Base-by-base conservation (phyloP, 2,888 invertebrate genomes). In the Platycnemis pennipes region DNA sequence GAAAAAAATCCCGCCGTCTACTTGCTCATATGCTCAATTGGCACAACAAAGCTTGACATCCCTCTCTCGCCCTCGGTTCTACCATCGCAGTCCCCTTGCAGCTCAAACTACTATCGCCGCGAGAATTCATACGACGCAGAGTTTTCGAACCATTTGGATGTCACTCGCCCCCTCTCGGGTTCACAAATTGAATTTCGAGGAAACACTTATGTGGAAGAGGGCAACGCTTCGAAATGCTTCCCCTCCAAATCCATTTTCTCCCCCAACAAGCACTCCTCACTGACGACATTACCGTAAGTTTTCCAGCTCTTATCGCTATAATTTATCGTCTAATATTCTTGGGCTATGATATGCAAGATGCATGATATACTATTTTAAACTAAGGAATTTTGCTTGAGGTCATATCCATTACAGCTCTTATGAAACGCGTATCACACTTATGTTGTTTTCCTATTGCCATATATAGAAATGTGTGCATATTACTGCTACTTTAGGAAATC, bases 151-250 rank as follows among this genome's bases (percentile, higher is more conserved):
- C 63, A 69, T 63, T 53, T 13, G 49, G 49, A 5, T 53, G 2
- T 19, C 37, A 19, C 26, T 37, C 63, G 22, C n/a, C 16, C 37
- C 42, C 45, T 26, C 63, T 91, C 63, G 44, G 13, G 56, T n/a
- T n/a, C 63, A 22, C n/a, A 44, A 63, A 91, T 91, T 91, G 44
- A 69, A 91, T 91, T 91, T 91, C 56, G n/a, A 26, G 45, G 91
- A 91, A 91, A 69, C 63, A 8, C 44, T 53, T 56, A 42, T 49
- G 31, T 13, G 19, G 19, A 46, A 26, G 31, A 19, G 16, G 31
- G 26, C 22, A 19, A 26, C 8, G 63, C 22, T n/a, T 49, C 19
- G 5, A 37, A 37, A 4, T 31, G n/a, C 8, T 77, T 37, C 77
- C 37, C 31, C n/a, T 16, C 77, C 77, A 11, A 8, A 11, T 37